Conservation (phyloP, 2,888 invertebrate genomes). For the Sialis fuliginosa region DNA sequence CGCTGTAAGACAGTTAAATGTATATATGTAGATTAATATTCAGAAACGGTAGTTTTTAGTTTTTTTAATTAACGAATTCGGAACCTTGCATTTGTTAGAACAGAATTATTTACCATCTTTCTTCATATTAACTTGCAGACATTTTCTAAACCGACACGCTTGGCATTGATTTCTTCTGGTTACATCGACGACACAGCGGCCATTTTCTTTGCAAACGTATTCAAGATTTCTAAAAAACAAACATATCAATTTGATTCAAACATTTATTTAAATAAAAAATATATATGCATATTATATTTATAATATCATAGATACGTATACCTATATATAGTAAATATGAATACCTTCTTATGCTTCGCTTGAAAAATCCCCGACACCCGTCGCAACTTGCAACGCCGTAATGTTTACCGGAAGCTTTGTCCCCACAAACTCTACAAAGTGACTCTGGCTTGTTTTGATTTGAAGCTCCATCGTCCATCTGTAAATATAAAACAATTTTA, state of each 20-base stretch:
- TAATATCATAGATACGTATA: background rate
- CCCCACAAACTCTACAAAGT: slow-evolving; percentile 75
- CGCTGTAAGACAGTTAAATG: too few relatives aligned
- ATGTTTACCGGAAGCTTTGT: slow-evolving; percentile 72
- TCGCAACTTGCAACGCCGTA: slow-evolving; percentile 83
- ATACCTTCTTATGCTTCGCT: slow-evolving; percentile 73
- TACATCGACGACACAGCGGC: slow-evolving; percentile 77
- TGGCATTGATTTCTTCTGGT: slow-evolving; percentile 88
- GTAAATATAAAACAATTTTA: background rate
- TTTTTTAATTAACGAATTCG: too few relatives aligned
- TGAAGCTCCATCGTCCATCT: slow-evolving; percentile 24
- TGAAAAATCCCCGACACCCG: slow-evolving; percentile 87
- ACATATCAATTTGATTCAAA: slow-evolving; percentile 1
- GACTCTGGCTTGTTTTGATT: slow-evolving; percentile 34
- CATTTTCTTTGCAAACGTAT: slow-evolving; percentile 83
- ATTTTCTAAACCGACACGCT: slow-evolving; percentile 82
- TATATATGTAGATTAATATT: too few relatives aligned
- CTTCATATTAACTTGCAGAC: slow-evolving; percentile 84
- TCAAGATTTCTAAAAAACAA: slow-evolving; percentile 55
- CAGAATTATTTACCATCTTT: slow-evolving; percentile 56
- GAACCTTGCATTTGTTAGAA: background rate
- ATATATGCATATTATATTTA: background rate
- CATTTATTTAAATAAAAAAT: background rate
- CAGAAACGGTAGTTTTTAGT: too few relatives aligned
- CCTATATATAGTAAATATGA: slow-evolving; percentile 1